A percentile compares a stretch with the other conserved stretches of the same genome.
Conservation (phyloP, 2,888 invertebrate genomes). For the Luffia ferchaultella region DNA sequence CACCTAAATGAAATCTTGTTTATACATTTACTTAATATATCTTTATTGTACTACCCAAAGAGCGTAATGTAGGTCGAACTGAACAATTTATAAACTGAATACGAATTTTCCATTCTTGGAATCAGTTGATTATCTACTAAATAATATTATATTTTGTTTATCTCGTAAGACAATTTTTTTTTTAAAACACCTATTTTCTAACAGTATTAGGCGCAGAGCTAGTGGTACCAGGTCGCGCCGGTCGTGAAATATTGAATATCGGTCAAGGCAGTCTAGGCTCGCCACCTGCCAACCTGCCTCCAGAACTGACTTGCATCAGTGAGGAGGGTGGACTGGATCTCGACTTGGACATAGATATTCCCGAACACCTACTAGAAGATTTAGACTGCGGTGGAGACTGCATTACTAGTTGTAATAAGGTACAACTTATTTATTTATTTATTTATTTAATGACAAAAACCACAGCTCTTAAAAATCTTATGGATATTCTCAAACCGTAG, state of each 20-base stretch:
- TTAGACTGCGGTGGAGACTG: conserved; percentile 83
- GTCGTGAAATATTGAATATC: conserved; percentile 45
- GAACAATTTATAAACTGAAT: too few relatives aligned
- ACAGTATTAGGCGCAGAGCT: conserved; percentile 58
- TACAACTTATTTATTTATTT: background rate
- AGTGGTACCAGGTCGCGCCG: conserved; percentile 46
- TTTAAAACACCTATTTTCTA: conserved; percentile 2
- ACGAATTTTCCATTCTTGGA: too few relatives aligned
- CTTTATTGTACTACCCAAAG: too few relatives aligned
- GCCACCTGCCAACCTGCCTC: conserved; percentile 61
- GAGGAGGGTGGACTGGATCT: conserved; percentile 86
- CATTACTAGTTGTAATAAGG: conserved; percentile 86
- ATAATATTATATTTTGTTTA: too few relatives aligned
- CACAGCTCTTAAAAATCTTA: too few relatives aligned
- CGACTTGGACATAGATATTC: conserved; percentile 72
- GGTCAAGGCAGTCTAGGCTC: conserved; percentile 52
- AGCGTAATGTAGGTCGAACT: too few relatives aligned
- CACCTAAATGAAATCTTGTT: too few relatives aligned
- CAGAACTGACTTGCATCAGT: conserved; percentile 84
- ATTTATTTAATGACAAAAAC: too few relatives aligned
- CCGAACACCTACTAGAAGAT: conserved; percentile 79
- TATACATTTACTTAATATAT: too few relatives aligned
- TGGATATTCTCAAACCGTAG: too few relatives aligned
- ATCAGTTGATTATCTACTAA: too few relatives aligned
- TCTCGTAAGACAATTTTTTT: background rate